These are phyloP conservation scores for Pipa parva DNA, from an alignment of 2,113 vertebrate genomes.

Conservation along the genomic window DNA sequence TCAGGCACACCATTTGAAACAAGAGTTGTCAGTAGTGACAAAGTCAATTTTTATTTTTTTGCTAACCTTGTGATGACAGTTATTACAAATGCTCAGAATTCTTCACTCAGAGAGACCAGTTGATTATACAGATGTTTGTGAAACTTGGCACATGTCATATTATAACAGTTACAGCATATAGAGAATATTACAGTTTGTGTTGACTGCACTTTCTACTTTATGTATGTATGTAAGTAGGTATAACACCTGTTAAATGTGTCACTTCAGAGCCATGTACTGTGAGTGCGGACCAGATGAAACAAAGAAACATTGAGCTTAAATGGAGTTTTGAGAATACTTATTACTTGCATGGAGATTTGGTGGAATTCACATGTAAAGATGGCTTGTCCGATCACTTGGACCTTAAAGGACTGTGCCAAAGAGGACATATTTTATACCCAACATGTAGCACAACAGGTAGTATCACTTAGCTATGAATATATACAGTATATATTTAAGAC, in stretches of 20 bases:
- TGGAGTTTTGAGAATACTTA: slow-evolving; percentile 58
- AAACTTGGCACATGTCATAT: too few species aligned
- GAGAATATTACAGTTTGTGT: too few species aligned
- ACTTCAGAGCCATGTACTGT: slow-evolving; percentile 62
- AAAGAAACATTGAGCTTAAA: slow-evolving; percentile 58
- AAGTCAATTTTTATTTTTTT: too few species aligned
- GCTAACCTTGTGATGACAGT: too few species aligned
- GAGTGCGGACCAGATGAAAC: slow-evolving; percentile 42
- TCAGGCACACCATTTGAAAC: too few species aligned
- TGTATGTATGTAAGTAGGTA: background rate
- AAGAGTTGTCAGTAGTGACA: too few species aligned
- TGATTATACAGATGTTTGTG: background rate
- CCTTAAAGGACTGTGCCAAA: slow-evolving; percentile 55
- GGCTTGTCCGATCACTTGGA: slow-evolving; percentile 52
- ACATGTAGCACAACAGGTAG: slow-evolving; percentile 61
- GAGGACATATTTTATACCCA: slow-evolving; percentile 59
- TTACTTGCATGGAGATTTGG: slow-evolving; percentile 62
- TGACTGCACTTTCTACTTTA: background rate
- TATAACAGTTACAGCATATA: too few species aligned
- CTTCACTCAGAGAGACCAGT: too few species aligned
- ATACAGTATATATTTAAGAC: background rate
- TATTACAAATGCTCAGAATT: too few species aligned
- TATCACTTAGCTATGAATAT: background rate
- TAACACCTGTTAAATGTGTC: slow-evolving; percentile 6
- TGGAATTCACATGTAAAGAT: slow-evolving; percentile 66